Base-by-base conservation (phyloP, 2,888 invertebrate genomes). In the Punctoribates punctum region DNA sequence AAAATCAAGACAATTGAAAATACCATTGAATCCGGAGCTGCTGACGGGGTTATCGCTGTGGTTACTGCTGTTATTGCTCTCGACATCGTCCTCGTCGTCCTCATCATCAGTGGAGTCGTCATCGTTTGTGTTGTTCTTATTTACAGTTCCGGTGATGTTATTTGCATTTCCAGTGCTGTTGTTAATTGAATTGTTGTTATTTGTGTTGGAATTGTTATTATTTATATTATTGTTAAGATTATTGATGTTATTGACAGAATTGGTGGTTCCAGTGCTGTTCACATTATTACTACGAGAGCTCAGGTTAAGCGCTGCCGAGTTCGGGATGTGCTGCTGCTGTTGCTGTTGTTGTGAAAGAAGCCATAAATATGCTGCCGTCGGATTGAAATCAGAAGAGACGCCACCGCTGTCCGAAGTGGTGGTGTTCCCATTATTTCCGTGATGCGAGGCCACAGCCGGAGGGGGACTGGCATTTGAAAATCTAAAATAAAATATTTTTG, bases 51-150 rank as follows among this genome's bases (percentile, higher is more conserved):
- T 78, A 25, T 78, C 73, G 73, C 77, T 75, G 62, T 70, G 65
- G 51, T 75, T 77, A 74, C 78, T 78, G 46, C 77, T 78, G 51
- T 74, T 34, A 73, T 75, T 77, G 46, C 67, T 60, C 15, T 77
- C 78, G 13, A 77, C 78, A 72, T 78, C 79, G 42, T 79, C 79
- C 54, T 80, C 80, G 29, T 80, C 80, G n/a, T 77, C 77, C 17
- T 79, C 78, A 23, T 79, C 79, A 74, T 80, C 79, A 67, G 78
- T 78, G 13, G 77, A 73, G 5, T 79, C 79, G n/a, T 79, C 79
- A 48, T 75, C 67, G 46, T 70, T 67, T 20, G 27, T 42, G 34
- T 73, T 75, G n/a, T 42, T 38, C n/a, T 15, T 13, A 75, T 25
- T 67, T 15, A 23, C 65, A n/a, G 17, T 74, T 23, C 11, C 70